Evolutionary conservation across 2,113 vertebrate genomes (phyloP).

Genomic region (Nesogale talazaci): DNA sequence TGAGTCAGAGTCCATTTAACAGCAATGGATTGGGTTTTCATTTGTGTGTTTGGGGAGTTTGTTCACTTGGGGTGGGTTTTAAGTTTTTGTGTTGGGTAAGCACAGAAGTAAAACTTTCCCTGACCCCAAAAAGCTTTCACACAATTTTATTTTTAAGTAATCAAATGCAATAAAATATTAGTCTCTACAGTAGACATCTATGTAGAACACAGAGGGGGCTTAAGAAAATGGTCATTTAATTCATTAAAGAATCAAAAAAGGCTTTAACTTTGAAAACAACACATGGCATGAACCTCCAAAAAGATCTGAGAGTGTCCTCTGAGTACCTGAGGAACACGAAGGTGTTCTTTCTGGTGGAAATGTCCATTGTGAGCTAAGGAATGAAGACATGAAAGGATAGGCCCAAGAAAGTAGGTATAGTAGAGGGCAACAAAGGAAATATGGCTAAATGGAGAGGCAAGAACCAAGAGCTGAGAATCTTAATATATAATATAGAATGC

Average conservation of each 20-base stretch:
- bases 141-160: conserved; percentile 24
- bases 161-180: neutral
- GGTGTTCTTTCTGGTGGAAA: no score
- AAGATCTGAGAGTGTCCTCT: neutral
- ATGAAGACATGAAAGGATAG: neutral
- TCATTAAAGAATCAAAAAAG: neutral
- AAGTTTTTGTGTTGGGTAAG: neutral
- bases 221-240: neutral
- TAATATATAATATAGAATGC: no score
- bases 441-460: neutral
- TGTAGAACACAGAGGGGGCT: neutral
- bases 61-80: no score
- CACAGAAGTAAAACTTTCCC: neutral
- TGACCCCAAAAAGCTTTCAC: neutral
- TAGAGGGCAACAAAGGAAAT: neutral
- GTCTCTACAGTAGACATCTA: neutral
- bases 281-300: neutral
- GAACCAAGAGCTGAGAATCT: neutral
- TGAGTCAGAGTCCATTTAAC: neutral
- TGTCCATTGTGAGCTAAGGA: no score
- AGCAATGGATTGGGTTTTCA: neutral
- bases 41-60: neutral
- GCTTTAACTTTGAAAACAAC: neutral
- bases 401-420: neutral
- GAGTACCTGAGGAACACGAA: neutral